Conservation (phyloP, 2,888 invertebrate genomes). For the Amphipoea lucens region DNA sequence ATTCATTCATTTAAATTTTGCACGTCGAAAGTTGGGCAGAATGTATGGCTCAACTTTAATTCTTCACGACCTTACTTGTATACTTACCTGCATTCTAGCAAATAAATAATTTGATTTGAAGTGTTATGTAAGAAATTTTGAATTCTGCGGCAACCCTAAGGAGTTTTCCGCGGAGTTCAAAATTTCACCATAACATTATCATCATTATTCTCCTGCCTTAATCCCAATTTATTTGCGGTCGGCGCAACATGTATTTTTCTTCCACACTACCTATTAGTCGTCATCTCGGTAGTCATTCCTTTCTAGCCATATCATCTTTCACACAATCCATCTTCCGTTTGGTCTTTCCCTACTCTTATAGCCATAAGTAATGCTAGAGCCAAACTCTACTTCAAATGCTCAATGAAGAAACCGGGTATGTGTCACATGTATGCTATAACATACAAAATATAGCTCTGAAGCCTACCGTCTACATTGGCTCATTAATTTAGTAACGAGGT, state of each 20-base stretch:
- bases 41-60: no score
- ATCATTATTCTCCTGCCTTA: neutral
- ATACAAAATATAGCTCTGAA: neutral
- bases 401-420: neutral
- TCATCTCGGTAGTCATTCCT: neutral
- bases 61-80: no score
- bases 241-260: neutral
- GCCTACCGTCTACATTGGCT: slow-evolving; percentile 35
- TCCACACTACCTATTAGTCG: no score
- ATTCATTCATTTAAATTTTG: no score
- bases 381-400: neutral
- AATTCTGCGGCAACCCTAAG: no score
- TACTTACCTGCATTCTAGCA: no score
- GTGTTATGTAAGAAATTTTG: neutral
- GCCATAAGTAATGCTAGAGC: neutral
- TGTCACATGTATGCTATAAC: neutral
- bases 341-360: neutral
- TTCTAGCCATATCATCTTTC: neutral
- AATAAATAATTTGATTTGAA: no score
- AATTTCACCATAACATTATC: no score
- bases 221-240: neutral
- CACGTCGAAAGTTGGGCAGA: no score
- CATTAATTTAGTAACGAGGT: slow-evolving; percentile 41
- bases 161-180: no score
- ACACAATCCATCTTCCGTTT: neutral